Conservation (phyloP, 1,140 invertebrate genomes). For the Armadillidium nasatum region DNA sequence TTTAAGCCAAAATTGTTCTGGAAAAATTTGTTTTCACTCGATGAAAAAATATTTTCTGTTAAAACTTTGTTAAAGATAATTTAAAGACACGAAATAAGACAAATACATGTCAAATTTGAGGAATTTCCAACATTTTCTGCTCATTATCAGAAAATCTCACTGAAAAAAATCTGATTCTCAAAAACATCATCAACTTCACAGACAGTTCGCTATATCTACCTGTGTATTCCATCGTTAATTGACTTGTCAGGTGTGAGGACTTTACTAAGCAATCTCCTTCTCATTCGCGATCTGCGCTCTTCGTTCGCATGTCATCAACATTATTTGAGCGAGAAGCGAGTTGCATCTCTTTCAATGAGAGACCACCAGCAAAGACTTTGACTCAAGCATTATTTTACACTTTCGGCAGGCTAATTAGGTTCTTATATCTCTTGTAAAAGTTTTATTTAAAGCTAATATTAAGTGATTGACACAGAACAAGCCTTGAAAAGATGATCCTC, state of each 20-base stretch:
- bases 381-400: neutral
- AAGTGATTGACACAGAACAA: neutral
- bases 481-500: neutral
- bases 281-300: neutral
- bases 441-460: neutral
- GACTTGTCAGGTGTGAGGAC: neutral
- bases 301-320: neutral
- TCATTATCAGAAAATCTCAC: neutral
- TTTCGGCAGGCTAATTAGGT: neutral
- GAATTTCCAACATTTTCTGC: neutral
- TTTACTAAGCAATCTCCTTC: conserved; percentile 1
- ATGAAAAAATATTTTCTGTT: no score
- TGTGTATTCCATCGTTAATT: conserved; percentile 4
- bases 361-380: neutral
- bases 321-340: neutral
- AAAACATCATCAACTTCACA: neutral
- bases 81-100: no score
- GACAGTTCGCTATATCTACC: neutral
- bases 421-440: neutral
- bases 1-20: no score
- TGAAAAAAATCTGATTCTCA: neutral
- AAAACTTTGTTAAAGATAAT: no score
- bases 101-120: no score
- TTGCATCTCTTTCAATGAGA: neutral
- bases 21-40: no score